A percentile compares a stretch with the other conserved stretches of the same genome.
Conservation (phyloP, 2,797 vertebrate species). For the Gorsachius magnificus region DNA sequence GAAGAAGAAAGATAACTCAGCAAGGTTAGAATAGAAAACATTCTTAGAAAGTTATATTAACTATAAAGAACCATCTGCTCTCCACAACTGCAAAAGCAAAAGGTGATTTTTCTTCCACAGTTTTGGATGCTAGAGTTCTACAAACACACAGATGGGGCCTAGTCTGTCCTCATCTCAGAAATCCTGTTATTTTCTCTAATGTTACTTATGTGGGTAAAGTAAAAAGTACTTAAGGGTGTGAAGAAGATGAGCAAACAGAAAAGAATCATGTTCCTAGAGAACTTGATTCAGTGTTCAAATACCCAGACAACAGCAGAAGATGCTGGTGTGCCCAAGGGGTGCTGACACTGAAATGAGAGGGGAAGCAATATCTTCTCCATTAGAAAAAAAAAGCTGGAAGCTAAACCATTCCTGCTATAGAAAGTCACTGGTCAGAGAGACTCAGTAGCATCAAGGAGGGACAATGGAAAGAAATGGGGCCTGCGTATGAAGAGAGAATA, state of each 20-base stretch:
- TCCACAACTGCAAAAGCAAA: neutral
- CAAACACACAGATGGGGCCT: neutral
- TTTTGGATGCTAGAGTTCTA: neutral
- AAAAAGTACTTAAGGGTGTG: neutral
- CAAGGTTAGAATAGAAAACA: conserved; percentile 26
- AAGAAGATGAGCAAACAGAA: neutral
- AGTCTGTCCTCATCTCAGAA: neutral
- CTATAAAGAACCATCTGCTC: neutral
- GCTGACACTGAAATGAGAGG: neutral
- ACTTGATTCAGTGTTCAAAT: neutral
- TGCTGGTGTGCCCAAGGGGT: neutral
- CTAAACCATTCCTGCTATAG: neutral
- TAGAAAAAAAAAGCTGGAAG: neutral
- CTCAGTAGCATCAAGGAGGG: neutral
- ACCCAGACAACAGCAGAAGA: neutral
- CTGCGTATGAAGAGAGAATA: neutral
- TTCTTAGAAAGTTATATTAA: conserved; percentile 9
- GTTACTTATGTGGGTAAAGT: neutral
- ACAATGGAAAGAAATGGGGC: neutral
- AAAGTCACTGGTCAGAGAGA: neutral
- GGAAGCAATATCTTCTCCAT: accelerated
- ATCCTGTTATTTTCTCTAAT: neutral
- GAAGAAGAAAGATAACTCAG: conserved; percentile 43
- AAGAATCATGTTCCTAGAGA: neutral
- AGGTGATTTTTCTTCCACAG: neutral